These are phyloP conservation scores for Formica selysi DNA, from an alignment of 1,140 invertebrate genomes.

Conservation along the genomic window DNA sequence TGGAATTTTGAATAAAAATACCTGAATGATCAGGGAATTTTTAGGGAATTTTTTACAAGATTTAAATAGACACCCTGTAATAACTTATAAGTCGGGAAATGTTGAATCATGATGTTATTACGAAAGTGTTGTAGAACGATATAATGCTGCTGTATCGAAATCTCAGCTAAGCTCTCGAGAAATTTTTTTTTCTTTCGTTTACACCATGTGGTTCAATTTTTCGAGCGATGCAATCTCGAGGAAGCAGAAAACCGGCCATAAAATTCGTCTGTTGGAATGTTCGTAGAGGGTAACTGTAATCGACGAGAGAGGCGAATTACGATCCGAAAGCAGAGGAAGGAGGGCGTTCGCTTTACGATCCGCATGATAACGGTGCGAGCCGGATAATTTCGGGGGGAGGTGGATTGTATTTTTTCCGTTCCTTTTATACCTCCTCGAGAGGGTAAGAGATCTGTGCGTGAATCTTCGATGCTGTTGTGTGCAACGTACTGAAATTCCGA, in stretches of 20 bases:
- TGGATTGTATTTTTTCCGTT: conserved; percentile 52
- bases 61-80: neutral
- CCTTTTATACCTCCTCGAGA: neutral
- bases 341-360: conserved; percentile 51
- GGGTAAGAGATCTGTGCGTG: neutral
- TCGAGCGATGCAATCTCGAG: conserved; percentile 8
- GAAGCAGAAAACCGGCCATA: neutral
- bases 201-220: neutral
- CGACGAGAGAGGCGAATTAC: conserved; percentile 50
- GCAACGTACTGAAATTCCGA: conserved; percentile 10
- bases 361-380: conserved; percentile 59
- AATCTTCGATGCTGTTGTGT: conserved; percentile 5
- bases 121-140: neutral
- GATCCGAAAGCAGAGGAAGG: conserved; percentile 37
- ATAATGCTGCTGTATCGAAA: neutral
- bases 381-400: conserved; percentile 38
- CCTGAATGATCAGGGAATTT: too few relatives aligned
- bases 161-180: neutral
- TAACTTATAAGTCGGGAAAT: neutral
- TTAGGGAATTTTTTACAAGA: too few relatives aligned
- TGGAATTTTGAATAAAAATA: too few relatives aligned
- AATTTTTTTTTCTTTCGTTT: neutral
- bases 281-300: conserved; percentile 65
- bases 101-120: neutral
- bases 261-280: conserved; percentile 56